Conservation (phyloP, 2,113 vertebrate species). For the Lampris megalopsis region DNA sequence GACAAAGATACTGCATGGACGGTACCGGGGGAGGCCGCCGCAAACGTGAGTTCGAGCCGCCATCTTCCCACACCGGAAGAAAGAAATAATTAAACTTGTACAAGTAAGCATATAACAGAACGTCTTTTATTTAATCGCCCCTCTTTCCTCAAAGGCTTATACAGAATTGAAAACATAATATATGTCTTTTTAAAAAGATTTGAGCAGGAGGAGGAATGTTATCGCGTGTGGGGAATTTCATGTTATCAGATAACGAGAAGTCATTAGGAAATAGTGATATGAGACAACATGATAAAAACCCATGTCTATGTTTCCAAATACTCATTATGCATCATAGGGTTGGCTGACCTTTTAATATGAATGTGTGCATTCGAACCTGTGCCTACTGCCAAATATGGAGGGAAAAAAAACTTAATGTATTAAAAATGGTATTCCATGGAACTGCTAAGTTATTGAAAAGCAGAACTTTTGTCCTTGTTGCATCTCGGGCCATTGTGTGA, state of each 20-base stretch:
- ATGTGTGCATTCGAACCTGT: background rate
- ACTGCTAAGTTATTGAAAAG: constrained; percentile 10
- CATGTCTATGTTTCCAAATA: background rate
- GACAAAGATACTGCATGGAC: no score
- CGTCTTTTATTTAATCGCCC: constrained; percentile 30
- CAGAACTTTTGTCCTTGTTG: background rate
- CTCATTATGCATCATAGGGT: background rate
- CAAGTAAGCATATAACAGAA: constrained; percentile 27
- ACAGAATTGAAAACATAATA: background rate
- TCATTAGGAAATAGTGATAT: no score
- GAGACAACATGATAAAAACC: background rate
- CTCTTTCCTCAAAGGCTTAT: background rate
- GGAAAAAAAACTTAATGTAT: background rate
- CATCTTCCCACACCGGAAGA: no score
- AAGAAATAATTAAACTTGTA: background rate
- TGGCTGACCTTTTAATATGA: background rate
- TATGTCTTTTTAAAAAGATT: background rate
- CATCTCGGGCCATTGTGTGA: constrained; percentile 19
- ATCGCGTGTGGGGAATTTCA: no score
- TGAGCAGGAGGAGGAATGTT: background rate
- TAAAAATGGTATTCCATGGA: constrained; percentile 1
- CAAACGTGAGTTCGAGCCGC: no score
- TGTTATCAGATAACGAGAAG: no score
- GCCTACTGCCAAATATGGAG: background rate
- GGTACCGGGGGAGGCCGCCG: no score